Conservation (phyloP, 2,113 vertebrate species). For the Platichthys flesus region DNA sequence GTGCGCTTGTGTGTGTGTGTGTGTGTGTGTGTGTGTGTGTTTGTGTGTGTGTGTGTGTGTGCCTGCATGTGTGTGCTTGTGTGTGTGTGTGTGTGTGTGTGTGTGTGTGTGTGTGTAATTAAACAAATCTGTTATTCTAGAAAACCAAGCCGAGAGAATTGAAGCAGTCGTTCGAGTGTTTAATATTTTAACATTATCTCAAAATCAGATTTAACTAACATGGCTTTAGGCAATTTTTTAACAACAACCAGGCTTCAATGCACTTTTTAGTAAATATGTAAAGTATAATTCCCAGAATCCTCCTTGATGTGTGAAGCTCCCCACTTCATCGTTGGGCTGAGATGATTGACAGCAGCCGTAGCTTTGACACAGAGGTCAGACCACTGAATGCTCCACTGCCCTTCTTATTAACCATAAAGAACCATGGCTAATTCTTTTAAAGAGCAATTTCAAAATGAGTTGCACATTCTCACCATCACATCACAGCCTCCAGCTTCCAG, state of each 20-base stretch:
- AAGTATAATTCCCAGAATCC: neutral
- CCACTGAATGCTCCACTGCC: constrained; percentile 30
- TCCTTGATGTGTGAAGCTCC: neutral
- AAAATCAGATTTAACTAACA: no score
- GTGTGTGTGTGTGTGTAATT: neutral
- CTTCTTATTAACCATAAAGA: constrained; percentile 19
- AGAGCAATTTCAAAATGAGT: constrained; percentile 38
- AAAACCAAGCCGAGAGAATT: neutral
- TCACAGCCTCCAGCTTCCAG: neutral
- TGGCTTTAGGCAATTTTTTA: neutral
- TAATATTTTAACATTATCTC: neutral
- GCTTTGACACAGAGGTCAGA: constrained; percentile 28
- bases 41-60: no score
- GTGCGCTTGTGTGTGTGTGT: no score
- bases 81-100: no score
- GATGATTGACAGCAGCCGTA: constrained; percentile 10
- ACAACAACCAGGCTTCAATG: neutral
- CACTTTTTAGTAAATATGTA: neutral
- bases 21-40: no score
- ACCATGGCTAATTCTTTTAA: constrained; percentile 34
- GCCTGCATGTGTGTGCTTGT: no score
- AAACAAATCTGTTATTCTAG: neutral
- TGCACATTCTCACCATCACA: constrained; percentile 11
- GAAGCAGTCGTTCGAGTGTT: neutral
- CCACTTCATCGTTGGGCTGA: neutral